Conservation (phyloP, 2,113 vertebrate species). For the Microcebus griseorufus region DNA sequence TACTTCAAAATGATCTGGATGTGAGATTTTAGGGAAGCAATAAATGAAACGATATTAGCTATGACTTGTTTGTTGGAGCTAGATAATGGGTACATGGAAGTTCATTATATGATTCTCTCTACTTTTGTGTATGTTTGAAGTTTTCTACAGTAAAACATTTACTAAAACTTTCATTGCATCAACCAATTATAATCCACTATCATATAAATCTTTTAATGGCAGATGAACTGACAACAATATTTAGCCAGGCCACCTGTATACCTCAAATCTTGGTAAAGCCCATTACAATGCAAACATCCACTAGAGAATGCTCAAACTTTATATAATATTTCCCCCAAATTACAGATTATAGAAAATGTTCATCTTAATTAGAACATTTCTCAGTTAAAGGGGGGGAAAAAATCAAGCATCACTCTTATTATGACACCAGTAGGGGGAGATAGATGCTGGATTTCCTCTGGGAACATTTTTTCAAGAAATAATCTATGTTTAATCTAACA, state of each 20-base stretch:
- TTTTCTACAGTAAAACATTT: neutral
- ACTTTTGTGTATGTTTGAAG: neutral
- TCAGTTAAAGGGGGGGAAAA: neutral
- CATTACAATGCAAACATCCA: neutral
- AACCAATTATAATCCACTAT: neutral
- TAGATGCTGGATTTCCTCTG: constrained; percentile 60
- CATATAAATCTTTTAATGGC: neutral
- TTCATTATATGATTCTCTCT: neutral
- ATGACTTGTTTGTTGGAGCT: neutral
- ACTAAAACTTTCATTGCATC: neutral
- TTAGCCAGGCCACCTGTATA: neutral
- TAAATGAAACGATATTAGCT: neutral
- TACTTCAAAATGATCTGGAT: neutral
- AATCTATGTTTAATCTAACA: neutral
- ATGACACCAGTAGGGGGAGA: constrained; percentile 62
- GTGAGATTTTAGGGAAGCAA: neutral
- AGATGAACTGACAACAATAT: neutral
- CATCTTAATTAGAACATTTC: neutral
- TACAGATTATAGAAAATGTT: neutral
- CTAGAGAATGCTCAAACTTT: neutral
- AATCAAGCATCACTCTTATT: neutral
- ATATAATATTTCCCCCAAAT: neutral
- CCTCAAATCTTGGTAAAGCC: neutral
- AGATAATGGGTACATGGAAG: neutral
- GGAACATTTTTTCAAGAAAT: constrained; percentile 23